A percentile compares a stretch with the other conserved stretches of the same genome.
Conservation (phyloP, 2,113 vertebrate species). For the Indicator indicator region DNA sequence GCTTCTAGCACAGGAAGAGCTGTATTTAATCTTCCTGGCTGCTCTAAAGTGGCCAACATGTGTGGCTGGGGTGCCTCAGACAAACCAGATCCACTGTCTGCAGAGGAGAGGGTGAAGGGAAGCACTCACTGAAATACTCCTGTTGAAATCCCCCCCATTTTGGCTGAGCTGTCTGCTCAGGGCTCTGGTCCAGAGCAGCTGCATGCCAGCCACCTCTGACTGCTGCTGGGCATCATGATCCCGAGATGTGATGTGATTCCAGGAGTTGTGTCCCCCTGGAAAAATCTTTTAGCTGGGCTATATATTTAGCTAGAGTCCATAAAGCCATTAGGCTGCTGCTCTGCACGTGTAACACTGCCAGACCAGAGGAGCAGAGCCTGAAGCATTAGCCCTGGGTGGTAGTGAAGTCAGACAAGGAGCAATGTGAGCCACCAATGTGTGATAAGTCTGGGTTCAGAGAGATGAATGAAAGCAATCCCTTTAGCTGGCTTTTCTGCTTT, state of each 20-base stretch:
- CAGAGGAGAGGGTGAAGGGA: neutral
- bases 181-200: neutral
- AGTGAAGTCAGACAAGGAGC: neutral
- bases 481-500: neutral
- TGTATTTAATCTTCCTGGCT: constrained; percentile 17
- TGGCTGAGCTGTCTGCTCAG: neutral
- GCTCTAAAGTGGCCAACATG: neutral
- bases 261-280: neutral
- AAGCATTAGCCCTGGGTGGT: rapidly evolving
- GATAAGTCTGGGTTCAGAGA: neutral
- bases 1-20: neutral
- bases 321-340: neutral
- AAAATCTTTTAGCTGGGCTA: neutral
- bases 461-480: neutral
- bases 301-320: neutral
- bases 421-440: rapidly evolving
- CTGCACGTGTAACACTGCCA: neutral
- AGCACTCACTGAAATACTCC: neutral
- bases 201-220: rapidly evolving
- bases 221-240: neutral
- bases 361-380: neutral
- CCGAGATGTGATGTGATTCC: neutral
- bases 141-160: neutral
- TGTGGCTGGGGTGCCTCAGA: neutral
- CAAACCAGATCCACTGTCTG: neutral